Conservation (phyloP, 2,888 invertebrate genomes). For the Agriotes lineatus region DNA sequence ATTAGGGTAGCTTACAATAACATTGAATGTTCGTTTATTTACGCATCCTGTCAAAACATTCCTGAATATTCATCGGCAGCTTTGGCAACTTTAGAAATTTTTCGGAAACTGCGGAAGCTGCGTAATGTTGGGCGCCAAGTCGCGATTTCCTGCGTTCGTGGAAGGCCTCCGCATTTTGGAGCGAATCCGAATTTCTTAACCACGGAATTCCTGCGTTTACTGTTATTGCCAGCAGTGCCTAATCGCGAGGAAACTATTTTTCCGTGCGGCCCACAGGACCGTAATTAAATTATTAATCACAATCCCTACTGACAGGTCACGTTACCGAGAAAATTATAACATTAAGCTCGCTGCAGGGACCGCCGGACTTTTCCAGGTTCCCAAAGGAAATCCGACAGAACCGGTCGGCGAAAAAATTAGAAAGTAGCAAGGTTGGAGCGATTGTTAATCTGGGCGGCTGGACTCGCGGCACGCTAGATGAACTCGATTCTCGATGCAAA, state of each 20-base stretch:
- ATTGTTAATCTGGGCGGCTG: conserved; percentile 26
- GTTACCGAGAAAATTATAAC: conserved; percentile 9
- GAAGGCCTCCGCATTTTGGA: conserved; percentile 12
- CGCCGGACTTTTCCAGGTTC: not conserved
- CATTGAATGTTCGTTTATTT: conserved; percentile 5
- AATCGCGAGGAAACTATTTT: conserved; percentile 14
- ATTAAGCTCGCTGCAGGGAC: not conserved
- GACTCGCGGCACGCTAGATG: conserved; percentile 38
- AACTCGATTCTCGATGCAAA: conserved; percentile 45
- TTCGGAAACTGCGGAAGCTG: conserved; percentile 29
- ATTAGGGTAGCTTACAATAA: no score
- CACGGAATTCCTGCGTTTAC: not conserved
- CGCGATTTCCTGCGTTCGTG: conserved; percentile 17
- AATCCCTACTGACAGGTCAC: conserved; percentile 24
- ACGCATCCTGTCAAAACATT: conserved; percentile 11
- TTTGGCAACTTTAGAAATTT: conserved; percentile 36
- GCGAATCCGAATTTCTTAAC: not conserved
- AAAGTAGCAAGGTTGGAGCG: conserved; percentile 20
- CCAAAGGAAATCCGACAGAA: conserved; percentile 24
- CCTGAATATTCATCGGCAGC: conserved; percentile 10
- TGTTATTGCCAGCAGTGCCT: conserved; percentile 13
- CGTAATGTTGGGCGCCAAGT: conserved; percentile 20
- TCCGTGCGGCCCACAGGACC: conserved; percentile 19
- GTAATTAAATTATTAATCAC: conserved; percentile 33
- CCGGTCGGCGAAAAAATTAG: conserved; percentile 24